Percentiles rank a stretch among this genome's conserved stretches.
Evolutionary conservation across 1,140 invertebrate species (phyloP).

Genomic region (Nixonia krombeini): DNA sequence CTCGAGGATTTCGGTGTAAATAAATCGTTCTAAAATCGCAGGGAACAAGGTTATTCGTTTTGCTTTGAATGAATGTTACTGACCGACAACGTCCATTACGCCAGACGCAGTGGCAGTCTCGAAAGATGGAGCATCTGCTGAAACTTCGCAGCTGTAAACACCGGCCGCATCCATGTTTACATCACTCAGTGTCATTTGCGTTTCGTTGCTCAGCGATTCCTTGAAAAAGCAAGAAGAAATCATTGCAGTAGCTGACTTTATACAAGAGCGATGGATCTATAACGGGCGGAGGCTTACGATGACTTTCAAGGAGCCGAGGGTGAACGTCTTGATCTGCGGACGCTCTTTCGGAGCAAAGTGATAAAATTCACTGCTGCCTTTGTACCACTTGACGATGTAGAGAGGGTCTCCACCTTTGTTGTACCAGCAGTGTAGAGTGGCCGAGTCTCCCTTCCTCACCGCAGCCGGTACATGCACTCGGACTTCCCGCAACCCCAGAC

Average conservation of each 20-base stretch:
- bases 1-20: too few species aligned
- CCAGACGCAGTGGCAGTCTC: slow-evolving; percentile 81
- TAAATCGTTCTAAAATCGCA: too few species aligned
- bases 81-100: slow-evolving; percentile 83
- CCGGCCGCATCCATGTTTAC: slow-evolving; percentile 77
- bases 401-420: slow-evolving; percentile 83
- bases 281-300: slow-evolving; percentile 75
- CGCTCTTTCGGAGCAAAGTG: slow-evolving; percentile 73
- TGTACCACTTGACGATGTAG: slow-evolving; percentile 91
- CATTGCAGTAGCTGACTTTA: too few species aligned
- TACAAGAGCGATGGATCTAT: too few species aligned
- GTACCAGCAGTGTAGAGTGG: slow-evolving; percentile 82
- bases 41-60: not conserved
- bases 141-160: slow-evolving; percentile 85
- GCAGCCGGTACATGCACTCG: slow-evolving; percentile 79
- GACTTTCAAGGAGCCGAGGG: slow-evolving; percentile 73
- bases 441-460: slow-evolving; percentile 79
- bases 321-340: slow-evolving; percentile 74
- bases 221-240: slow-evolving; percentile 57
- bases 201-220: slow-evolving; percentile 76
- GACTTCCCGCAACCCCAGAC: slow-evolving; percentile 75
- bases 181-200: slow-evolving; percentile 74
- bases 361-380: slow-evolving; percentile 79
- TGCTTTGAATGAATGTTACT: slow-evolving; percentile 60
- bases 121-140: slow-evolving; percentile 87